Evolutionary conservation across 2,888 invertebrate species (phyloP), one percentile per base, ranked within the genome.

Genomic region (Plagodis pulveraria): DNA sequence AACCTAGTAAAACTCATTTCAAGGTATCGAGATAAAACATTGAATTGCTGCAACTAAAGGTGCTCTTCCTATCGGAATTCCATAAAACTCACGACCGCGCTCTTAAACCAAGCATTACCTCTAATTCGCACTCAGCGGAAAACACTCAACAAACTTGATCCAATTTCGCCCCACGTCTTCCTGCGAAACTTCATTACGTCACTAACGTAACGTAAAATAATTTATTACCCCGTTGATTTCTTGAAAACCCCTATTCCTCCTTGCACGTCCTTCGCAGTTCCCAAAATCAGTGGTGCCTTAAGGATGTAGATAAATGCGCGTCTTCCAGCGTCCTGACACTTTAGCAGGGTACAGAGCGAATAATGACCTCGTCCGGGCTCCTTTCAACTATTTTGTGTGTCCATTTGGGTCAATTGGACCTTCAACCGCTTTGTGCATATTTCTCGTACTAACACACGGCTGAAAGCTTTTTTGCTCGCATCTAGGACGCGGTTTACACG

Each of bases 361-460:
- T 90, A 91, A 91, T 87, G 90, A 89, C 86, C 86, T 84, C 83
- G 77, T 81, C 73, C 75, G 80, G 77, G 78, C 77, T 81, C 83
- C 81, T 87, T 89, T 89, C 84, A 84, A 86, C 89, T 90, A 89
- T 89, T 77, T 87, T 86, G 86, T 87, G 83, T 85, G 87, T 81
- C 87, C 89, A 91, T 91, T 91, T 90, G 83, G 90, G 89, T 90
- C 89, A 87, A 90, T 89, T 87, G 91, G 84, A 81, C 81, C 84
- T 84, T 80, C 78, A 80, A 84, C 78, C 77, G 86, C 85, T 87
- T 83, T 83, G 83, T 86, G 85, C 87, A 86, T 86, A 85, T 84
- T 87, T 83, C 80, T 77, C 77, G 59, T 67, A 71, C 77, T 75
- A 77, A 79, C 80, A 77, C 75, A 74, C 74, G 78, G 77, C 81